Evolutionary conservation across 35 echinoderm and acorn worm genomes (phyloP).

Genomic region (Lytechinus pictus): DNA sequence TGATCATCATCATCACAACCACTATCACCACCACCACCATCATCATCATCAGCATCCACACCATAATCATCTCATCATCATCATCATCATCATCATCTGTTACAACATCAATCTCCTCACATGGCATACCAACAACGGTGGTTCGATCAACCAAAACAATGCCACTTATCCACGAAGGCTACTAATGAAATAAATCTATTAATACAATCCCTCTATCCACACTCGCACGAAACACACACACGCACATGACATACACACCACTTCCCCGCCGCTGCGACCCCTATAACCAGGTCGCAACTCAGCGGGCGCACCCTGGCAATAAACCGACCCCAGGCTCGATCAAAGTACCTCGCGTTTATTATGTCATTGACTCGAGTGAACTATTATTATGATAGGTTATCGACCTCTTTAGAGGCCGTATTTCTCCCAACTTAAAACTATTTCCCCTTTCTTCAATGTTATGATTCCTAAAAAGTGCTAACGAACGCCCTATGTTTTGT

Average conservation of each 20-base stretch:
- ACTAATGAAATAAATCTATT: neutral
- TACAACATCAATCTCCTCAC: no score
- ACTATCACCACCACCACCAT: no score
- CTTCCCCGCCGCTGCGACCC: neutral
- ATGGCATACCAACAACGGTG: neutral
- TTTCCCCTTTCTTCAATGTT: neutral
- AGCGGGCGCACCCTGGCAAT: slow-evolving; percentile 16
- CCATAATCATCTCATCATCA: no score
- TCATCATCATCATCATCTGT: no score
- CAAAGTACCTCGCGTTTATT: neutral
- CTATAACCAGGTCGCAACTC: slow-evolving; percentile 14
- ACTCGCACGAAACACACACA: no score
- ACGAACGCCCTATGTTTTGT: neutral
- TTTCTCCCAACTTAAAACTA: neutral
- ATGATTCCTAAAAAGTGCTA: neutral
- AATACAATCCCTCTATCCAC: neutral
- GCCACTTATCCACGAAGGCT: neutral
- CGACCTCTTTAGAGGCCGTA: neutral
- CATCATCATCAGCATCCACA: no score
- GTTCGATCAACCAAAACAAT: neutral
- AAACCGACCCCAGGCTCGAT: neutral
- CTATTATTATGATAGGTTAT: neutral
- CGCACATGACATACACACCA: neutral
- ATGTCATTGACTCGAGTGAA: slow-evolving; percentile 13
- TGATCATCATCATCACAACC: no score